Percentiles rank a stretch among this genome's conserved stretches.
Conservation (phyloP, 2,113 vertebrate genomes). For the Rhabdomys dilectus region DNA sequence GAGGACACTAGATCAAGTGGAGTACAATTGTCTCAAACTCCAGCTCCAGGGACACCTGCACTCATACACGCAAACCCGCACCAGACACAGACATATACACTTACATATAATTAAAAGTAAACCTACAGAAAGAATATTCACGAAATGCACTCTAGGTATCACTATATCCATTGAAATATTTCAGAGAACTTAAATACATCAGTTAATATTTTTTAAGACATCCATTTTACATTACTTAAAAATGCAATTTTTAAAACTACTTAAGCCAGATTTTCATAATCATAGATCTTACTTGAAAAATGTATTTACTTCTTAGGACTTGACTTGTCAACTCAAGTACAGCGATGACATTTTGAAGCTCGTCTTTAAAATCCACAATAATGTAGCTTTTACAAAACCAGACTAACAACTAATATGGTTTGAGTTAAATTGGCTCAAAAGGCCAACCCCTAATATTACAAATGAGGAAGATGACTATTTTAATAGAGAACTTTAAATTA, state of each 20-base stretch:
- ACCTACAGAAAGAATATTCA: background rate
- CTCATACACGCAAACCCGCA: background rate
- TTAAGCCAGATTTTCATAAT: conserved; percentile 18
- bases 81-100: background rate
- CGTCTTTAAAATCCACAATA: background rate
- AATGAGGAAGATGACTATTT: background rate
- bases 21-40: background rate
- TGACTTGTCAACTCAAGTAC: background rate
- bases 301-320: background rate
- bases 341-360: background rate
- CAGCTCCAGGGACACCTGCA: background rate
- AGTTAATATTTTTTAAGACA: background rate
- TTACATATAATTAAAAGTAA: background rate
- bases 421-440: conserved; percentile 16
- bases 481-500: background rate
- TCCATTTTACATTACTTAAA: background rate
- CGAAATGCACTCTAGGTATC: background rate
- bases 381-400: background rate
- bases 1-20: background rate
- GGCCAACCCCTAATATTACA: background rate
- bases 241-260: conserved; percentile 15
- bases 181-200: background rate
- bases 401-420: background rate
- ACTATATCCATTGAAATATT: background rate
- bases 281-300: background rate